These are phyloP conservation scores for Carlito syrichta DNA, from an alignment of 2,113 vertebrate genomes.

Conservation along the genomic window DNA sequence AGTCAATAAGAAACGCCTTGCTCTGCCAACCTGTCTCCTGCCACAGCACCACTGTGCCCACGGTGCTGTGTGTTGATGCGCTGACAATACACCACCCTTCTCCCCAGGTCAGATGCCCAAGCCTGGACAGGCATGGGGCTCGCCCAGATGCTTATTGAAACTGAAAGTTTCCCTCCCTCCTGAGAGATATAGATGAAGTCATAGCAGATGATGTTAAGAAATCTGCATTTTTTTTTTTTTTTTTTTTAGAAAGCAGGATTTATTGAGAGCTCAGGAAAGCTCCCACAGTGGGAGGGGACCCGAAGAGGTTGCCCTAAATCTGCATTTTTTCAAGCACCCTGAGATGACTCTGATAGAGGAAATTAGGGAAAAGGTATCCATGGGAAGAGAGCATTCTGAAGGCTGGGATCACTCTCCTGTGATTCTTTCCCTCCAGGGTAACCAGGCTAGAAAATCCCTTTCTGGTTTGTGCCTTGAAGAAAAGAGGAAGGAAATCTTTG, in stretches of 20 bases:
- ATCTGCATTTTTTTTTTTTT: neutral
- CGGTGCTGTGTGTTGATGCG: rapidly evolving
- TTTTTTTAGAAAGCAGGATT: too few relatives aligned
- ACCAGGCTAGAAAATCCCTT: neutral
- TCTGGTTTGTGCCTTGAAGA: neutral
- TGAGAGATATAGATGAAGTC: neutral
- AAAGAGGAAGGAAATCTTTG: neutral
- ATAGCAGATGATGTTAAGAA: neutral
- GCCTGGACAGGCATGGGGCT: neutral
- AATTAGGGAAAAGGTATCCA: neutral
- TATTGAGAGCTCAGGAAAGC: too few relatives aligned
- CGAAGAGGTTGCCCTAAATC: too few relatives aligned
- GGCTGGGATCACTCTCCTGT: neutral
- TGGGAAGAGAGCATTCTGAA: neutral
- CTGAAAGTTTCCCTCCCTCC: neutral
- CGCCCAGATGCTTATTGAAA: rapidly evolving
- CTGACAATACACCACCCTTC: neutral
- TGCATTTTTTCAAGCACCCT: neutral
- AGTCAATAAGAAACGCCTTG: neutral
- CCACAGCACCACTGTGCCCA: rapidly evolving
- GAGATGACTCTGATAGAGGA: too few relatives aligned
- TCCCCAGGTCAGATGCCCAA: neutral
- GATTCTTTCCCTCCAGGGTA: neutral
- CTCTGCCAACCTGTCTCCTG: neutral
- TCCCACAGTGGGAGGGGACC: too few relatives aligned